Evolutionary conservation across 2,797 vertebrate species (phyloP), one percentile per base, ranked within the genome.

Genomic region (Lutjanus argentimaculatus): DNA sequence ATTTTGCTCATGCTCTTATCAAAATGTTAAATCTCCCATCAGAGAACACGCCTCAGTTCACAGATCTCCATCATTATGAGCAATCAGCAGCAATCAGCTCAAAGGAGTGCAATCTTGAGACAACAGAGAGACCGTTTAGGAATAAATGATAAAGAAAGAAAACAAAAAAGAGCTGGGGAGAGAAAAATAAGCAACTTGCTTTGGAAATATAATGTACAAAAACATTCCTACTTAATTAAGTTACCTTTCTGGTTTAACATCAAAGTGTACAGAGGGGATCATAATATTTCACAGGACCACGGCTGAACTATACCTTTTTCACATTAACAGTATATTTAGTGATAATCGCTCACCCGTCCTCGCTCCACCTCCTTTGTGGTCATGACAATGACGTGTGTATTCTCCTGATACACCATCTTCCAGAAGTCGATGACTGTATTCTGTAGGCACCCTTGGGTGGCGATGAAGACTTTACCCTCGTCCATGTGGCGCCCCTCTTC

Each of bases 331-430:
- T 19, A 30, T 11, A 17, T 68, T 22, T 59, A 48, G 43, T 11
- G 52, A 12, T 21, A 58, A 57, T 1, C 13, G 4, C 96, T 95
- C 88, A 97, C 97, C 96, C 95, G 91, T 78, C 97, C 96, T 88
- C 96, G 84, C 85, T 97, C 97, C 91, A 97, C 94, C 89, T 98
- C 97, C 91, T 97, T 97, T 21, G 96, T 97, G 0, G 97, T 97
- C 97, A 97, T 97, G 84, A 98, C 96, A 1, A 97, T 97, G 89
- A 97, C 96, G 0, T 95, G 96, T 0, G 95, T 96, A 69, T 97
- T 97, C 93, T 98, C 97, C 83, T 97, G 97, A 83, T 97, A 95
- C 52, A 98, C 96, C 97, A 97, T 97, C 85, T 96, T 96, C 97
- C 97, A 97, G 95, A 97, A 97, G 94, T 97, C 97, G 0, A 89